Evolutionary conservation across 1,140 invertebrate species (phyloP).

Genomic region (Thaumetopoea pityocampa): DNA sequence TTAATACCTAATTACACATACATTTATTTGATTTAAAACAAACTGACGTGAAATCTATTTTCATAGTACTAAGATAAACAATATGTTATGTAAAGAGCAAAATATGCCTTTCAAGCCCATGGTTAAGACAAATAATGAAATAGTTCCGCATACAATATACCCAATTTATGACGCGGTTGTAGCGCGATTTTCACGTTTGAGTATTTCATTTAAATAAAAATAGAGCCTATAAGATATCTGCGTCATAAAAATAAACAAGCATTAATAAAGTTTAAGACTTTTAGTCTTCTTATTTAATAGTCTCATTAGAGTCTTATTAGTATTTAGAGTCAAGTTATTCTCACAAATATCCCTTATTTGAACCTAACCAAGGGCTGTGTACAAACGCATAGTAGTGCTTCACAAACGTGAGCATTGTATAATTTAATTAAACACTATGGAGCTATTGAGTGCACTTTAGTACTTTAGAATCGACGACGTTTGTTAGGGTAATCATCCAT

Average conservation of each 20-base stretch:
- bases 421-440: slow-evolving; percentile 7
- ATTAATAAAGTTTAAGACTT: too few relatives aligned
- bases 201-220: neutral
- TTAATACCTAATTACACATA: too few relatives aligned
- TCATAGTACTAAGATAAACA: too few relatives aligned
- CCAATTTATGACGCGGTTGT: neutral
- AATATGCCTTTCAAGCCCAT: too few relatives aligned
- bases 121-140: slow-evolving; percentile 26
- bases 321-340: neutral
- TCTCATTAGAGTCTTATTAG: neutral
- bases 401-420: slow-evolving; percentile 1
- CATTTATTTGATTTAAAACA: too few relatives aligned
- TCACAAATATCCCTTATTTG: slow-evolving; percentile 16
- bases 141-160: too few relatives aligned
- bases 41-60: too few relatives aligned
- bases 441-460: slow-evolving; percentile 6
- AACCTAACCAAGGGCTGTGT: slow-evolving; percentile 21
- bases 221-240: too few relatives aligned
- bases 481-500: slow-evolving; percentile 73
- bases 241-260: too few relatives aligned
- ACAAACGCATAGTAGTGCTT: neutral
- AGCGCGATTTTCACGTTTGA: neutral
- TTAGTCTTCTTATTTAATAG: too few relatives aligned
- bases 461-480: slow-evolving; percentile 63
- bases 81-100: too few relatives aligned